Base-by-base conservation (phyloP, 2,888 invertebrate genomes). In the Nemotelus pantherinus region DNA sequence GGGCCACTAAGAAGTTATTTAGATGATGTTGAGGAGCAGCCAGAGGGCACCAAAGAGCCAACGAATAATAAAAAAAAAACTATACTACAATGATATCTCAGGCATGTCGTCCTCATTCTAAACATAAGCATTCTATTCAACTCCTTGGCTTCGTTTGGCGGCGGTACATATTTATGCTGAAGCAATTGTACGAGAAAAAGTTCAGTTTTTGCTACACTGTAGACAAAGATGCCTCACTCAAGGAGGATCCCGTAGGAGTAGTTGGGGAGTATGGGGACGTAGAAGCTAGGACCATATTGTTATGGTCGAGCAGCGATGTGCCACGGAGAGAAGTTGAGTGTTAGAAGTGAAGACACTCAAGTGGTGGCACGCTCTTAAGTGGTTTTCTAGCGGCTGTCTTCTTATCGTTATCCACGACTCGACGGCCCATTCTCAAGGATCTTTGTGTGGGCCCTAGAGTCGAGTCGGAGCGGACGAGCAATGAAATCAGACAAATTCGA, bases 341-440 rank as follows among this genome's bases (percentile, higher is more conserved):
- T 76, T 75, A 63, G 53, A 50, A 76, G 76, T 77, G 76, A 77
- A 77, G 74, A 77, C 77, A 75, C 77, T 79, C 70, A 75, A 79
- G 79, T 78, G 77, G 77, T 77, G 77, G 75, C 79, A 79, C 78
- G 78, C 78, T 77, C 78, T 71, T 78, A 78, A 79, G 79, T 78
- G 78, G 78, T 70, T 77, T 76, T 77, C 72, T 79, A 48, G 74
- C 72, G 78, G 53, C 64, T 77, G 55, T 53, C 48, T 43, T 76
- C n/a, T 25, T 50, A 43, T 47, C 41, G 41, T 39, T 60, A 6
- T 39, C 41, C 39, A 39, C 41, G 60, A 25, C 3, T 60, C 57
- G 4, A 10, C 4, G 3, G 70, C 45, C 72, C 72, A 72, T 58
- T 57, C 41, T 58, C 45, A 45, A 72, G 72, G 25, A 25, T 25